phyloP scores from a whole-genome alignment of 2,797 vertebrate genomes.

The Antennarius maculatus region DNA sequence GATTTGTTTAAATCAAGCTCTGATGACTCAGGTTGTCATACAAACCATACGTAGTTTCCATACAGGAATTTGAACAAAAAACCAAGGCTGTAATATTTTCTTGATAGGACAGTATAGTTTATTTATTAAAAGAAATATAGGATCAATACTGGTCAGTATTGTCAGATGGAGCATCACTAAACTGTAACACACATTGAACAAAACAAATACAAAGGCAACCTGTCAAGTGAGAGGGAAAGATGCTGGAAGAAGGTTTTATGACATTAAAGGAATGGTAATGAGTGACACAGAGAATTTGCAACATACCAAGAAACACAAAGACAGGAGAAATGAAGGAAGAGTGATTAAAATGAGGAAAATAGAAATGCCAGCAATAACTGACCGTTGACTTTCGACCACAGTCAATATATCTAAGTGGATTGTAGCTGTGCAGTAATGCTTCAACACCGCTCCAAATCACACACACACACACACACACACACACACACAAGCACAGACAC shows the following conservation, averaged over 20 bases:
- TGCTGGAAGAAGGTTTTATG: slow-evolving; percentile 19
- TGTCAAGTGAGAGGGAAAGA: not conserved
- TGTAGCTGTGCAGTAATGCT: slow-evolving; percentile 63
- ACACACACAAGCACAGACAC: slow-evolving; percentile 17
- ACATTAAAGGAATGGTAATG: slow-evolving; percentile 44
- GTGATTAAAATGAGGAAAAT: slow-evolving; percentile 71
- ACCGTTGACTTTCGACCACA: slow-evolving; percentile 76
- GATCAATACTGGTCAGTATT: not conserved
- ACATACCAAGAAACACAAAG: slow-evolving; percentile 38
- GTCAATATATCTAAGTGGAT: slow-evolving; percentile 80
- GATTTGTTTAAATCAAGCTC: not conserved
- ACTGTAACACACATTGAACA: not conserved
- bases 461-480: slow-evolving; percentile 10
- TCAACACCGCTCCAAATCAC: slow-evolving; percentile 42
- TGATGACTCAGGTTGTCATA: not conserved
- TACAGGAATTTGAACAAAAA: slow-evolving; percentile 2
- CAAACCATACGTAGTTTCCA: not conserved
- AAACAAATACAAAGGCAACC: slow-evolving; percentile 1
- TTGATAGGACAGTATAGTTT: not conserved
- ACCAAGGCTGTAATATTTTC: not conserved
- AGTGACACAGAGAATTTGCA: slow-evolving; percentile 35
- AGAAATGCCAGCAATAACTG: slow-evolving; percentile 75
- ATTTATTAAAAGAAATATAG: slow-evolving; percentile 1
- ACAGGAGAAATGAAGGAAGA: slow-evolving; percentile 52
- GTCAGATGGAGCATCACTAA: not conserved